phyloP scores from a whole-genome alignment of 2,797 vertebrate genomes.

The Borostomias antarcticus region DNA sequence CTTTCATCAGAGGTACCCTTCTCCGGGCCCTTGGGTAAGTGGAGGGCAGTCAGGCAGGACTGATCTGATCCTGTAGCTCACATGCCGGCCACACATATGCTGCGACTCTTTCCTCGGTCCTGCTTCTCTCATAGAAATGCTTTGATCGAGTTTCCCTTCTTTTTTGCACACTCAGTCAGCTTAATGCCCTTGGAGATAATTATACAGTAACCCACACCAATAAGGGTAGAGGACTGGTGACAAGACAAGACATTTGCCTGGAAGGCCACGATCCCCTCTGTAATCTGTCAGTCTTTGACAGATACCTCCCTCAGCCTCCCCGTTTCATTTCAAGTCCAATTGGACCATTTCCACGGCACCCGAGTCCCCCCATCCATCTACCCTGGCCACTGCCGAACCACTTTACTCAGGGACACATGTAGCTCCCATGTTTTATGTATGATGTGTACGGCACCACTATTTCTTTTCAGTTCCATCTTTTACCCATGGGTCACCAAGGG shows the following conservation, averaged over 20 bases:
- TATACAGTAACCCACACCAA: too few species aligned
- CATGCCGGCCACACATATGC: too few species aligned
- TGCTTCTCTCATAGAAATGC: too few species aligned
- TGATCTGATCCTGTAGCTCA: constrained; percentile 42
- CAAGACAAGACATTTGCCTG: constrained; percentile 11
- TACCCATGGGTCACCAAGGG: constrained; percentile 30
- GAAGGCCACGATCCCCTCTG: constrained; percentile 43
- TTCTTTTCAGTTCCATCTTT: constrained; percentile 24
- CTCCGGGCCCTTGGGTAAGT: constrained; percentile 23
- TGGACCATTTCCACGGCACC: constrained; percentile 27
- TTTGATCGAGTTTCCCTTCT: too few species aligned
- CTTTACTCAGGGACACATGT: constrained; percentile 38
- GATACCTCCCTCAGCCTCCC: constrained; percentile 37
- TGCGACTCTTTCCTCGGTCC: too few species aligned
- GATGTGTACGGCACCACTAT: constrained; percentile 38
- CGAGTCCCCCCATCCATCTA: constrained; percentile 54
- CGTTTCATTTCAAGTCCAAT: constrained; percentile 46
- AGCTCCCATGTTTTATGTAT: constrained; percentile 46
- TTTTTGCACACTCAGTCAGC: too few species aligned
- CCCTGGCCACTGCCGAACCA: constrained; percentile 30
- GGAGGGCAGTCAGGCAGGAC: constrained; percentile 46
- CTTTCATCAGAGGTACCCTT: constrained; percentile 20
- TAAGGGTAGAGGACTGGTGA: not conserved
- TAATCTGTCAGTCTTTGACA: constrained; percentile 31
- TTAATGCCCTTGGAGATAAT: too few species aligned